A percentile compares a stretch with the other conserved stretches of the same genome.
Evolutionary conservation across 2,888 invertebrate genomes (phyloP).

Genomic region (Ennomos fuscantarius): DNA sequence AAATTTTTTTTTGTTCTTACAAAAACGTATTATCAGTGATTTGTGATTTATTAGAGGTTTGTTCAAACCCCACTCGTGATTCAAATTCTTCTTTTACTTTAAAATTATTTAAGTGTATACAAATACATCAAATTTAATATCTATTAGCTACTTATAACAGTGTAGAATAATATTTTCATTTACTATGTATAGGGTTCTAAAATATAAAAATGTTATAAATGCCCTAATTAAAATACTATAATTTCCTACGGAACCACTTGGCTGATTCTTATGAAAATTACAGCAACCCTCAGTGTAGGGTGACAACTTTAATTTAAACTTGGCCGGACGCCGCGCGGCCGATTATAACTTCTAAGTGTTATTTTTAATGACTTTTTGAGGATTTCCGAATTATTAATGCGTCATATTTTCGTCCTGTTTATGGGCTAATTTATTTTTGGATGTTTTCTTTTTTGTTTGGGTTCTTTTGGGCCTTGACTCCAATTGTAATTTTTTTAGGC

Average conservation of each 20-base stretch:
- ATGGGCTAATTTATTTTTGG: constrained; percentile 47
- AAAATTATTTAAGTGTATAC: too few relatives aligned
- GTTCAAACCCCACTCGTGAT: too few relatives aligned
- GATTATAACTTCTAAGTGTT: constrained; percentile 78
- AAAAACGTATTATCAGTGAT: too few relatives aligned
- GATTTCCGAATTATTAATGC: constrained; percentile 68
- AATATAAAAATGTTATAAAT: too few relatives aligned
- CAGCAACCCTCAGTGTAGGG: constrained; percentile 53
- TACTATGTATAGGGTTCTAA: too few relatives aligned
- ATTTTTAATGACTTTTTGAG: constrained; percentile 79
- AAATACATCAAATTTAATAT: too few relatives aligned
- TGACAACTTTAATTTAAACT: constrained; percentile 82
- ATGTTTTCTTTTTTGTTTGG: constrained; percentile 20
- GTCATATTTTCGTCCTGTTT: constrained; percentile 51
- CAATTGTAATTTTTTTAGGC: too few relatives aligned
- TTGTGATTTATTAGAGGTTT: too few relatives aligned
- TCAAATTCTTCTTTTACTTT: too few relatives aligned
- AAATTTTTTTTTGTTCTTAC: too few relatives aligned
- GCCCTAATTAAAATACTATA: too few relatives aligned
- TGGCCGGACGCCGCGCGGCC: constrained; percentile 63
- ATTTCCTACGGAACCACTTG: constrained; percentile 43
- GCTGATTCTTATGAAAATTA: constrained; percentile 36
- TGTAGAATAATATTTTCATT: too few relatives aligned
- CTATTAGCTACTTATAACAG: neutral
- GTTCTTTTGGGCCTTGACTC: neutral